These are phyloP conservation scores for Gadopsis bispinosus DNA, from an alignment of 2,797 vertebrate genomes.

Conservation along the genomic window DNA sequence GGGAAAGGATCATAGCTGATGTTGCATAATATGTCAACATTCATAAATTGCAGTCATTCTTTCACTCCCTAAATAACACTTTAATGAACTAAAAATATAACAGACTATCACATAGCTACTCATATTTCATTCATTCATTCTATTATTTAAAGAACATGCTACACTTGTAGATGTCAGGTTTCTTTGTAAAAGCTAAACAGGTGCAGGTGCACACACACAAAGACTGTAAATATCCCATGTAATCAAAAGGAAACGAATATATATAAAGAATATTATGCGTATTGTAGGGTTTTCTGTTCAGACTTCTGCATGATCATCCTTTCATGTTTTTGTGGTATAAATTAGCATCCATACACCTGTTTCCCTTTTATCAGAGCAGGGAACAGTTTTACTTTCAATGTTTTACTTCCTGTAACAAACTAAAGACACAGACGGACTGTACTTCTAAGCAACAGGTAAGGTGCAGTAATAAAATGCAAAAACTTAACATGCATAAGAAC, in stretches of 20 bases:
- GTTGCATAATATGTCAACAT: constrained; percentile 24
- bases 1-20: not conserved
- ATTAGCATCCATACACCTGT: not conserved
- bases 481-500: not conserved
- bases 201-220: not conserved
- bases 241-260: not conserved
- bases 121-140: constrained; percentile 23
- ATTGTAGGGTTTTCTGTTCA: not conserved
- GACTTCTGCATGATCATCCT: not conserved
- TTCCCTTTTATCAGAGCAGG: not conserved
- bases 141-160: constrained; percentile 30
- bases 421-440: not conserved
- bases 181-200: constrained; percentile 7
- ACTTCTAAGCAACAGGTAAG: not conserved
- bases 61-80: constrained; percentile 20
- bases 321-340: not conserved
- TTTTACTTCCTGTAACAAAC: constrained; percentile 33
- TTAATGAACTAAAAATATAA: constrained; percentile 37
- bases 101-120: constrained; percentile 7
- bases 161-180: constrained; percentile 4
- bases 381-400: constrained; percentile 9
- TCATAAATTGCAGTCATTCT: constrained; percentile 18
- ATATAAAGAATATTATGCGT: not conserved
- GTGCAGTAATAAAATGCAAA: not conserved
- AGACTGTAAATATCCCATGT: not conserved